These are phyloP conservation scores for Odontamblyopus lacepedii DNA, from an alignment of 2,797 vertebrate genomes.

Conservation along the genomic window DNA sequence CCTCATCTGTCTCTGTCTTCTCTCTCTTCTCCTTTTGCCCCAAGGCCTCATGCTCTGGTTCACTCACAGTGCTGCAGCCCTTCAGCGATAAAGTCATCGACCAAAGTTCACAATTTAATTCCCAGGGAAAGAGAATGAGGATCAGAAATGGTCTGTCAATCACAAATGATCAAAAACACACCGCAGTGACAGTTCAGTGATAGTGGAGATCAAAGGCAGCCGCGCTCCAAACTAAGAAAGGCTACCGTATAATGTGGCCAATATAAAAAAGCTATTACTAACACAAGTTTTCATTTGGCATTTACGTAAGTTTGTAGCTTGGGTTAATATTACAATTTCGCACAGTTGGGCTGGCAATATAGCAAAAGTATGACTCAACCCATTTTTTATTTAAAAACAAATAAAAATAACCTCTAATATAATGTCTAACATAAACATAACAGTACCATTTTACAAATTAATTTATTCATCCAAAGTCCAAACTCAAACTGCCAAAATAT, in stretches of 20 bases:
- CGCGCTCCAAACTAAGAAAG: not conserved
- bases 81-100: slow-evolving; percentile 46
- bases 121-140: slow-evolving; percentile 40
- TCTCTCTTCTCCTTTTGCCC: slow-evolving; percentile 69
- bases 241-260: not conserved
- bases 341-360: not conserved
- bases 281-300: not conserved
- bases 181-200: slow-evolving; percentile 18
- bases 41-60: slow-evolving; percentile 52
- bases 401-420: no score
- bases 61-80: slow-evolving; percentile 56
- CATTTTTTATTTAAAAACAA: no score
- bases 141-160: slow-evolving; percentile 47
- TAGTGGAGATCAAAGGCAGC: slow-evolving; percentile 25
- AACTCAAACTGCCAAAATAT: not conserved
- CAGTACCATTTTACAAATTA: not conserved
- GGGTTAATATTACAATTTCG: not conserved
- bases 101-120: slow-evolving; percentile 50
- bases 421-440: no score
- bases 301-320: not conserved
- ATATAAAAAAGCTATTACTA: not conserved
- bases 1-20: slow-evolving; percentile 56
- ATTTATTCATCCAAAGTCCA: not conserved
- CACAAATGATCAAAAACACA: slow-evolving; percentile 26
- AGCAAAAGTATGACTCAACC: no score